Conservation (phyloP, 2,797 vertebrate species). For the Antrozous pallidus region DNA sequence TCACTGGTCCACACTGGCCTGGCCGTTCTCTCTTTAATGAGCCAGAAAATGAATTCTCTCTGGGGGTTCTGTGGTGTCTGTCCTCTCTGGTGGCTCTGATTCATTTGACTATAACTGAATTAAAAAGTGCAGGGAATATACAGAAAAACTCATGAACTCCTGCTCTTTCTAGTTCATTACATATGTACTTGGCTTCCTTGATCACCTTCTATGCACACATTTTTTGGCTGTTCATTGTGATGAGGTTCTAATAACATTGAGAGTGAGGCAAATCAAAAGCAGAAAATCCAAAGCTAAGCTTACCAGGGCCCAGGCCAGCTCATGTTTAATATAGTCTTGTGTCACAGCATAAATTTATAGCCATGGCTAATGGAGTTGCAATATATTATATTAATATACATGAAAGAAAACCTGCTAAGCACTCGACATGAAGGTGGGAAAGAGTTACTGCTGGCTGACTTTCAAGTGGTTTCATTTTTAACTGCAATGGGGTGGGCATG, state of each 20-base stretch:
- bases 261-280: background rate
- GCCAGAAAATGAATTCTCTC: background rate
- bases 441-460: background rate
- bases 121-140: background rate
- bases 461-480: conserved; percentile 27
- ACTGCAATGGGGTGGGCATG: background rate
- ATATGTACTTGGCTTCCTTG: background rate
- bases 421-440: background rate
- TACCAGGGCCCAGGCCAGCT: background rate
- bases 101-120: background rate
- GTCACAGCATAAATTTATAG: conserved; percentile 35
- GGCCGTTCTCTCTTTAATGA: background rate
- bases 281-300: conserved; percentile 36
- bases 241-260: conserved; percentile 13
- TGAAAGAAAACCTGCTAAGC: background rate
- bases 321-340: conserved; percentile 18
- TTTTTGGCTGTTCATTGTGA: background rate
- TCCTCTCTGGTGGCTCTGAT: background rate
- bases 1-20: too few species aligned
- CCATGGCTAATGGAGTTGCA: background rate
- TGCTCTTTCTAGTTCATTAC: background rate
- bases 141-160: background rate
- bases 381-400: conserved; percentile 9
- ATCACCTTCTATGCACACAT: background rate
- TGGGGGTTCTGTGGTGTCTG: background rate